phyloP scores from a whole-genome alignment of 2,888 invertebrate genomes.

The Agriopis aurantiaria region DNA sequence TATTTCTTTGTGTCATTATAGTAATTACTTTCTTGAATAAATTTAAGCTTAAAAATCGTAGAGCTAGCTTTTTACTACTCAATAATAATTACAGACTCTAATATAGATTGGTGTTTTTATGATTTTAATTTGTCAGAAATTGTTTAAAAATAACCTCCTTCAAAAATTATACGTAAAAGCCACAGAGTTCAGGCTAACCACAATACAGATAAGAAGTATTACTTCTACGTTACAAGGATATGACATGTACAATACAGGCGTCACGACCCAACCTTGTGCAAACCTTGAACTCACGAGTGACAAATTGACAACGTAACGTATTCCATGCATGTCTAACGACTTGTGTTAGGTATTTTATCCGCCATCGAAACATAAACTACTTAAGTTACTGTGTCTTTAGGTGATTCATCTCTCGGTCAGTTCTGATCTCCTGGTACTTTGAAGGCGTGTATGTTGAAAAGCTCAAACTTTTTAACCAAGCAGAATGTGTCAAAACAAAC shows the following conservation, averaged over 20 bases:
- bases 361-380: constrained; percentile 25
- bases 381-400: constrained; percentile 24
- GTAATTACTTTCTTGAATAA: too few species aligned
- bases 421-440: constrained; percentile 27
- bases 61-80: neutral
- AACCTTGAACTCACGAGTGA: constrained; percentile 33
- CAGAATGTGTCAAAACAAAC: neutral
- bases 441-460: neutral
- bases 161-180: neutral
- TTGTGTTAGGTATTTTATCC: constrained; percentile 25
- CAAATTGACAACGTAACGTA: constrained; percentile 27
- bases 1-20: too few species aligned
- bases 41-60: too few species aligned
- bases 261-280: constrained; percentile 32
- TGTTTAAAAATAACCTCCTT: neutral
- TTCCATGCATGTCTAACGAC: constrained; percentile 26
- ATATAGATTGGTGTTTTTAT: too few species aligned
- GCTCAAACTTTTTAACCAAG: constrained; percentile 6
- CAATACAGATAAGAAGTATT: neutral
- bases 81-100: too few species aligned
- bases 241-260: constrained; percentile 6
- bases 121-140: neutral
- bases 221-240: constrained; percentile 7
- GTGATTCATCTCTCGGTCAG: constrained; percentile 16
- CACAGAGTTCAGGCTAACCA: neutral